Evolutionary conservation across 2,113 vertebrate genomes (phyloP).

Genomic region (Cricetomys ansorgei): DNA sequence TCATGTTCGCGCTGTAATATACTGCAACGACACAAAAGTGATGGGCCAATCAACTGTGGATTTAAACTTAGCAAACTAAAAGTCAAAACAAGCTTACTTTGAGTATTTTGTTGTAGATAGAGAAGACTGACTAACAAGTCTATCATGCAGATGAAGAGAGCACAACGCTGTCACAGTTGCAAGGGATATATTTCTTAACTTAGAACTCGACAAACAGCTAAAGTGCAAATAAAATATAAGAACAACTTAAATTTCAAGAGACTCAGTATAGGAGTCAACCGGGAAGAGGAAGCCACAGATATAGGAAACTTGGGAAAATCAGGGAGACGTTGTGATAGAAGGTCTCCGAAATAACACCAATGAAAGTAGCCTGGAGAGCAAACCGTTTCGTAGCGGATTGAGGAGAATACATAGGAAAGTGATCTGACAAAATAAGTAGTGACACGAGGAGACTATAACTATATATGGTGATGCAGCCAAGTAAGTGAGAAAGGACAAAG

Average conservation of each 20-base stretch:
- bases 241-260: not conserved
- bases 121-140: not conserved
- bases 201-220: not conserved
- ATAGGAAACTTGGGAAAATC: not conserved
- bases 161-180: not conserved
- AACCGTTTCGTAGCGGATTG: not conserved
- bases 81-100: not conserved
- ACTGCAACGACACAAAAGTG: not conserved
- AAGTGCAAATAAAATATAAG: not conserved
- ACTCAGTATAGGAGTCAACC: not conserved
- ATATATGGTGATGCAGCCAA: not conserved
- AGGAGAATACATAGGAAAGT: not conserved
- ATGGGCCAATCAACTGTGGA: not conserved
- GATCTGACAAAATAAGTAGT: not conserved
- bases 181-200: not conserved
- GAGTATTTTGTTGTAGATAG: not conserved
- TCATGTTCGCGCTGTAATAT: no score
- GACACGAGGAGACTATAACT: not conserved
- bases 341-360: not conserved
- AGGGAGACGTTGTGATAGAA: not conserved
- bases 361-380: not conserved
- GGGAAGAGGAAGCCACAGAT: not conserved
- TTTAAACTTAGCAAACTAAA: not conserved
- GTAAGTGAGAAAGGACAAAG: not conserved
- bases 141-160: not conserved